Evolutionary conservation across 2,113 vertebrate species (phyloP).

Genomic region (Redunca redunca): DNA sequence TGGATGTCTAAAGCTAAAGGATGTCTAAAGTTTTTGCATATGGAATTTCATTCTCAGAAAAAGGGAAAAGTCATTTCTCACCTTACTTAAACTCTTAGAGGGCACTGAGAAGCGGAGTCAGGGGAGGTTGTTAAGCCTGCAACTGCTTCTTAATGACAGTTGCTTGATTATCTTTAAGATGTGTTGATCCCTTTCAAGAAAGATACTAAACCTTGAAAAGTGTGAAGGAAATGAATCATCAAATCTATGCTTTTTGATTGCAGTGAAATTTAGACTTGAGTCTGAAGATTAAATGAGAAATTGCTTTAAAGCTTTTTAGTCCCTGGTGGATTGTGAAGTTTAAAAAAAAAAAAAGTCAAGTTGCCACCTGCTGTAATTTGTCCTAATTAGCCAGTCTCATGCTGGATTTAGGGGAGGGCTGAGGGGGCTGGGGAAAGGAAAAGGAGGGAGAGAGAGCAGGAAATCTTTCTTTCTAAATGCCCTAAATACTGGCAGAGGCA

Average conservation of each 20-base stretch:
- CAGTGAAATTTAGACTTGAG: conserved; percentile 59
- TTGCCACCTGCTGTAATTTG: conserved; percentile 72
- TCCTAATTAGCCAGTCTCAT: conserved; percentile 68
- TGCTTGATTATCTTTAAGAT: conserved; percentile 67
- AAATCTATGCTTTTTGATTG: conserved; percentile 61
- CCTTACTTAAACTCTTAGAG: background rate
- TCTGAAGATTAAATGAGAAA: conserved; percentile 72
- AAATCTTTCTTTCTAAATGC: conserved; percentile 16
- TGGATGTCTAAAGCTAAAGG: background rate
- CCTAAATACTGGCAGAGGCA: conserved; percentile 20
- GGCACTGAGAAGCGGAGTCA: background rate
- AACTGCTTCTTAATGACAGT: conserved; percentile 5
- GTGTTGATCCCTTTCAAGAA: conserved; percentile 55
- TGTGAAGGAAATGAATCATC: conserved; percentile 65
- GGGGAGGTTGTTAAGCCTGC: background rate
- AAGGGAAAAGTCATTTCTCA: conserved; percentile 17
- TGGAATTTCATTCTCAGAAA: conserved; percentile 36
- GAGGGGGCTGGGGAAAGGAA: background rate
- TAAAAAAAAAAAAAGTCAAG: conserved; percentile 38
- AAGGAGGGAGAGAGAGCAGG: background rate
- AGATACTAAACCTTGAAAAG: conserved; percentile 51
- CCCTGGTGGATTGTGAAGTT: conserved; percentile 56
- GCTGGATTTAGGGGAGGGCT: background rate
- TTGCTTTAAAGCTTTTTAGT: conserved; percentile 65
- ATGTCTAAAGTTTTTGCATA: background rate